Base-by-base conservation (phyloP, 1,140 invertebrate genomes). In the Mya arenaria region DNA sequence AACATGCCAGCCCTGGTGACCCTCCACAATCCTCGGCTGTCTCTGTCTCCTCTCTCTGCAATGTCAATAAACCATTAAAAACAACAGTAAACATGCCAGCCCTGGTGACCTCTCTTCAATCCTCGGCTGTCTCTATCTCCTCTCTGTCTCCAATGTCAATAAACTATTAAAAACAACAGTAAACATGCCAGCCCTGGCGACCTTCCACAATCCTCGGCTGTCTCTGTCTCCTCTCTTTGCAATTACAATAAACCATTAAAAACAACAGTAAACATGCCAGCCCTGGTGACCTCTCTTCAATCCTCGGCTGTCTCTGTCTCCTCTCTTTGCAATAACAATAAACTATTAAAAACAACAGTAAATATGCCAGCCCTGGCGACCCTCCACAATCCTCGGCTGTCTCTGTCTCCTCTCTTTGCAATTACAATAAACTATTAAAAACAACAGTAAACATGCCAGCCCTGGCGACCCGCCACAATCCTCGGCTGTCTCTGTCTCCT, bases 21-120 rank as follows among this genome's bases (percentile, higher is more conserved):
- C 25, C 68, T n/a, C 25, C 32, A 8, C n/a, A n/a, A n/a, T 81
- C 68, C 30, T 87, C 86, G 5, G 84, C 75, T 36, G 78, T 56
- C 17, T 84, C 66, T 23, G 79, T 58, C 23, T 87, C 86, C 63
- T 87, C 83, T 72, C 77, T 66, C 83, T 84, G 52, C 13, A 66
- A 37, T 65, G 52, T 60, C 37, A 71, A 63, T 48, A 13, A 66
- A 36, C 25, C 28, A 62, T 62, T 25, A 13, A 28, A n/a, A n/a
- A n/a, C n/a, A n/a, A n/a, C n/a, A 23, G 58, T 10, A 60, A 15
- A 60, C 25, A 13, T 60, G 58, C 13, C 10, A 23, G 28, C 58
- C 13, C 23, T 60, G 41, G 41, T 48, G 41, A 19, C 10, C n/a
- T n/a, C n/a, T n/a, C n/a, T n/a, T n/a, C n/a, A n/a, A n/a, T n/a